Percentiles rank a stretch among this genome's conserved stretches.
These are phyloP conservation scores for Miniopterus natalensis DNA, from an alignment of 2,113 vertebrate genomes.

Conservation along the genomic window DNA sequence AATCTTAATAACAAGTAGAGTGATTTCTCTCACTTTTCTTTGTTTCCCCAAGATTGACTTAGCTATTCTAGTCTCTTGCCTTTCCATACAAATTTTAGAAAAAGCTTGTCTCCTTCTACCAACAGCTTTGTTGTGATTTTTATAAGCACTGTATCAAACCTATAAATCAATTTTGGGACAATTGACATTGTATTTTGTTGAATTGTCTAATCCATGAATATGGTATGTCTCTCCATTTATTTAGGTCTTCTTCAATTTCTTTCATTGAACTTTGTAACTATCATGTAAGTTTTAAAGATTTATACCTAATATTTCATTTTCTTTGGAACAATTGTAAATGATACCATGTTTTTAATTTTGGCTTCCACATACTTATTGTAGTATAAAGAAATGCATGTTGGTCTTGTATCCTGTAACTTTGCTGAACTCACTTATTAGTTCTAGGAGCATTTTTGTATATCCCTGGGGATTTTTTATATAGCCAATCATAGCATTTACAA, in stretches of 20 bases:
- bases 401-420: background rate
- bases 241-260: background rate
- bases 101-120: background rate
- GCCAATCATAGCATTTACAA: background rate
- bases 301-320: background rate
- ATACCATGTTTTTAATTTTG: background rate
- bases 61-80: background rate
- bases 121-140: background rate
- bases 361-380: background rate
- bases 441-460: background rate
- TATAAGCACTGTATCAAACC: background rate
- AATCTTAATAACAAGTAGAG: background rate
- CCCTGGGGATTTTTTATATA: background rate
- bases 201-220: background rate
- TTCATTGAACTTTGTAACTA: background rate
- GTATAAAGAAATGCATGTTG: background rate
- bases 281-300: background rate
- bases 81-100: conserved; percentile 6
- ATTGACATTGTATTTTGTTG: background rate
- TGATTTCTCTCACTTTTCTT: background rate
- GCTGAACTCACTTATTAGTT: background rate
- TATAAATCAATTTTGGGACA: background rate
- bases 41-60: background rate
- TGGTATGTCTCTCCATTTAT: background rate
- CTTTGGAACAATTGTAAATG: background rate